These are phyloP conservation scores for Zenarchopterus dispar DNA, from an alignment of 2,797 vertebrate genomes.

Conservation along the genomic window DNA sequence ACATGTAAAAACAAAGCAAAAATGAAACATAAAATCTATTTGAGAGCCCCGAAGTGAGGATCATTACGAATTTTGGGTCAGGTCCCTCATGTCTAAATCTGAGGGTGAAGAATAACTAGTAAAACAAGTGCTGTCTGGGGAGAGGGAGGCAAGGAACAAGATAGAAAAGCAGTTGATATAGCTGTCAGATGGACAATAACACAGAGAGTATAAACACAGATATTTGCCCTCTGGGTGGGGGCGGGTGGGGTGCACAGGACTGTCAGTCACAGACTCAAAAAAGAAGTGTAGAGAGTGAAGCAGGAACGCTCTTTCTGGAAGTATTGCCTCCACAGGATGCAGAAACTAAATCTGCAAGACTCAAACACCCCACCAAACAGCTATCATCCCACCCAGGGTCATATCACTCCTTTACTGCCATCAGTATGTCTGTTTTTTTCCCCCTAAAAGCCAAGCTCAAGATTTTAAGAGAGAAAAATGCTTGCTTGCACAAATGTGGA, in stretches of 20 bases:
- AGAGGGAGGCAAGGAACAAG: slow-evolving; percentile 28
- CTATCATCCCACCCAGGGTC: slow-evolving; percentile 7
- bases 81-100: too few relatives aligned
- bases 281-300: slow-evolving; percentile 51
- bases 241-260: slow-evolving; percentile 45
- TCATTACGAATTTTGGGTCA: too few relatives aligned
- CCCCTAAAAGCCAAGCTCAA: slow-evolving; percentile 57
- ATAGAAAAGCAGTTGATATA: slow-evolving; percentile 51
- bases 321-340: slow-evolving; percentile 42
- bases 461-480: slow-evolving; percentile 53
- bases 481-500: slow-evolving; percentile 54
- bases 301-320: slow-evolving; percentile 20
- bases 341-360: slow-evolving; percentile 42
- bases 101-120: slow-evolving; percentile 13
- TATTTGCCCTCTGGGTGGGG: slow-evolving; percentile 33
- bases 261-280: slow-evolving; percentile 60
- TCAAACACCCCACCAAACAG: slow-evolving; percentile 23
- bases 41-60: too few relatives aligned
- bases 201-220: slow-evolving; percentile 7
- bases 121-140: slow-evolving; percentile 26
- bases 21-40: too few relatives aligned
- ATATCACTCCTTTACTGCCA: not conserved
- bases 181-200: slow-evolving; percentile 37
- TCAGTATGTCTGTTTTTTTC: slow-evolving; percentile 53
- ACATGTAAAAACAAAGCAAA: too few relatives aligned